Percentiles rank a stretch among this genome's conserved stretches.
Evolutionary conservation across 2,797 vertebrate genomes (phyloP).

Genomic region (Anabas testudineus): DNA sequence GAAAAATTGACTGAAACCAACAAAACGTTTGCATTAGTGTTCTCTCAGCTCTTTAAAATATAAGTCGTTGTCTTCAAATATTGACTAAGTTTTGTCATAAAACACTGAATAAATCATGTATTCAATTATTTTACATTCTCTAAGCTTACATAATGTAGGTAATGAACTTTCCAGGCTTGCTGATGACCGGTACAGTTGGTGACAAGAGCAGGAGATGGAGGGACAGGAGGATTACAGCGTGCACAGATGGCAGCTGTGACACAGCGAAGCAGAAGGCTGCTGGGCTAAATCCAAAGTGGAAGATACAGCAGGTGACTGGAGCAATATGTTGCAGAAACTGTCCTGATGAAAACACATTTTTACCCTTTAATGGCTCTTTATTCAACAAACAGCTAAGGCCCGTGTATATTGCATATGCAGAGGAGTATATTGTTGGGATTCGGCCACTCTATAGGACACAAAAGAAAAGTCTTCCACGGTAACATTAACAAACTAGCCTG

Average conservation of each 20-base stretch:
- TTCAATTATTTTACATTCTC: background rate
- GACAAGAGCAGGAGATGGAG: constrained; percentile 38
- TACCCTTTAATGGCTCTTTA: constrained; percentile 8
- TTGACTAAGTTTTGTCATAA: background rate
- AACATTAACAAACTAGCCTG: too few species aligned
- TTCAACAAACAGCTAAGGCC: background rate
- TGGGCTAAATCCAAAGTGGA: constrained; percentile 26
- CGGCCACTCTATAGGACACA: too few species aligned
- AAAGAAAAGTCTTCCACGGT: too few species aligned
- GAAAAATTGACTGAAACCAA: too few species aligned
- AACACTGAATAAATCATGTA: background rate
- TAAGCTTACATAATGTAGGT: background rate
- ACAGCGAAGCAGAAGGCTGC: constrained; percentile 29
- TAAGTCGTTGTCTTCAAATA: background rate
- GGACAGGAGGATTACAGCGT: constrained; percentile 61
- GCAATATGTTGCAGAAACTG: constrained; percentile 34
- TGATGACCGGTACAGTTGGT: constrained; percentile 47
- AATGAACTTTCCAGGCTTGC: constrained; percentile 30
- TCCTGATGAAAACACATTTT: constrained; percentile 5
- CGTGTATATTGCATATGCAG: constrained; percentile 20
- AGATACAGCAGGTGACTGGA: constrained; percentile 41
- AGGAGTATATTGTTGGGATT: too few species aligned
- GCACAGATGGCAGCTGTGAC: constrained; percentile 63
- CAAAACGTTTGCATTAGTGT: too few species aligned
- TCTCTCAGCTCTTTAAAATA: background rate